A percentile compares a stretch with the other conserved stretches of the same genome.
Conservation (phyloP, 2,888 invertebrate species). For the Pemphredon lugubris region DNA sequence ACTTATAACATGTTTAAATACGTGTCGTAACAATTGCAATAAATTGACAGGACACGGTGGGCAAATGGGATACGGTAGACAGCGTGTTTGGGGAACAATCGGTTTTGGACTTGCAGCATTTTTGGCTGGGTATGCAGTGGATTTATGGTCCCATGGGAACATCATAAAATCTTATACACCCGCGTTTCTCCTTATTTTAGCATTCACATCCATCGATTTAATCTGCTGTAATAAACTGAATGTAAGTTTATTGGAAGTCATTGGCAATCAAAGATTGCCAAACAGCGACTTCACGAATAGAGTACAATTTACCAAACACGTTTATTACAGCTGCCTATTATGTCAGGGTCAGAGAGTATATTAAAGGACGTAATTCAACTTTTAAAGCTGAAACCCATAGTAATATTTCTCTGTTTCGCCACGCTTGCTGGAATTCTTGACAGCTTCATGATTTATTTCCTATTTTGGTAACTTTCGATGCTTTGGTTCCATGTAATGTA, state of each 20-base stretch:
- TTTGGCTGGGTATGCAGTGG: conserved; percentile 87
- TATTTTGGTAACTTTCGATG: conserved; percentile 86
- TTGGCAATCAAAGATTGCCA: too few relatives aligned
- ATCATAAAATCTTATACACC: conserved; percentile 87
- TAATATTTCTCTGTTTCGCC: conserved; percentile 88
- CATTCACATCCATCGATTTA: conserved; percentile 86
- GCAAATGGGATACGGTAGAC: conserved; percentile 88
- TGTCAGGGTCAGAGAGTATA: conserved; percentile 87
- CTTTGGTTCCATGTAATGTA: background rate
- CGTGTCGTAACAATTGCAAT: background rate
- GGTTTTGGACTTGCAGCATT: conserved; percentile 90
- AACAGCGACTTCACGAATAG: too few relatives aligned
- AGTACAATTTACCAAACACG: too few relatives aligned
- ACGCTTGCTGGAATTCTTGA: conserved; percentile 90
- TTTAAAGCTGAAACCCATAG: conserved; percentile 85
- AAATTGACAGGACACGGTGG: conserved; percentile 84
- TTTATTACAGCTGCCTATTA: conserved; percentile 87
- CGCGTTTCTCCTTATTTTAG: conserved; percentile 86
- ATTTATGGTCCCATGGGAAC: conserved; percentile 84
- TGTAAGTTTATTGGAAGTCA: too few relatives aligned
- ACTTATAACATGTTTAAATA: conserved; percentile 11
- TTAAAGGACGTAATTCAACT: conserved; percentile 86
- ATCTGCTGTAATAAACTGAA: conserved; percentile 85
- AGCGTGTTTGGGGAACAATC: conserved; percentile 91
- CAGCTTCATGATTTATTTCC: conserved; percentile 90